A percentile compares a stretch with the other conserved stretches of the same genome.
Conservation (phyloP, 1,140 invertebrate genomes). For the Kradibia gibbosae region DNA sequence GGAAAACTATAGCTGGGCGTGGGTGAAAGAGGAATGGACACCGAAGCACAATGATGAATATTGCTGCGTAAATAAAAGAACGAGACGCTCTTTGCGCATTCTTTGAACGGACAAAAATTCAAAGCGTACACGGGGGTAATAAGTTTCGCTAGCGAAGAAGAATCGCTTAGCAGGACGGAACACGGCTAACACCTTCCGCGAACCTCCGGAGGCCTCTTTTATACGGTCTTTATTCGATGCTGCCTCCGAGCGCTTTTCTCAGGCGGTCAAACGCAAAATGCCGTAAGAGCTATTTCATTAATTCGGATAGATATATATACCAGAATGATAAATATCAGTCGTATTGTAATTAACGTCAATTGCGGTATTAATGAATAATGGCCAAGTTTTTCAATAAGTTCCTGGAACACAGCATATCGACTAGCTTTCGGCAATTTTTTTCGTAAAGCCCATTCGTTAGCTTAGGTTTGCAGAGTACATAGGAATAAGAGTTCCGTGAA, state of each 20-base stretch:
- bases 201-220: not conserved
- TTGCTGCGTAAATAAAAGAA: slow-evolving; percentile 2
- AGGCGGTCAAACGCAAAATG: not conserved
- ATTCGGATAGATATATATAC: not conserved
- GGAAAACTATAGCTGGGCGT: no score
- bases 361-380: not conserved
- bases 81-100: not conserved
- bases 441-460: not conserved
- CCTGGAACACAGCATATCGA: not conserved
- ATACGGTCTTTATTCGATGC: not conserved
- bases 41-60: slow-evolving; percentile 37
- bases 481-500: not conserved
- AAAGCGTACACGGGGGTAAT: not conserved
- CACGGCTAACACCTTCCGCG: not conserved
- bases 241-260: not conserved
- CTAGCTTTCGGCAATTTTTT: not conserved
- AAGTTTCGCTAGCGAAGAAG: not conserved
- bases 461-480: not conserved
- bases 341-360: not conserved
- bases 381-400: not conserved
- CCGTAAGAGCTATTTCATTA: not conserved
- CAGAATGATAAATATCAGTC: not conserved
- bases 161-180: not conserved
- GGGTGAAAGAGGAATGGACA: slow-evolving; percentile 11
- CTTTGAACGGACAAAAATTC: slow-evolving; percentile 19